Evolutionary conservation across 2,888 invertebrate genomes (phyloP), one percentile per base, ranked within the genome.

Genomic region (Danaus chrysippus): DNA sequence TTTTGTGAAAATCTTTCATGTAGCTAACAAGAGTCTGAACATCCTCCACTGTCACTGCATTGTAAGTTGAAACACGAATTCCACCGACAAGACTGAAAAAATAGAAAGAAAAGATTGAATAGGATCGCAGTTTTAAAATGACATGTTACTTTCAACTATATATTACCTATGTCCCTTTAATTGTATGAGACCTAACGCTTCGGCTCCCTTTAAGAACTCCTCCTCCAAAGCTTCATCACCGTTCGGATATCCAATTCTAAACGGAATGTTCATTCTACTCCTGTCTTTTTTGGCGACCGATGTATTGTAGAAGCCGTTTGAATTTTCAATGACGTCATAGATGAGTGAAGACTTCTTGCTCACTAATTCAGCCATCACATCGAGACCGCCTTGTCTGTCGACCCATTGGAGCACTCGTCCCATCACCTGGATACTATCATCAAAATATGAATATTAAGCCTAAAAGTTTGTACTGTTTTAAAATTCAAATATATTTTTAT

Each of bases 371-470:
- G 95, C 93, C 97, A 99, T 98, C 62, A 91, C 95, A 58, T 93
- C 92, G 0, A 98, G 91, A 0, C 99, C 98, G 0, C 98, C 98
- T 68, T 95, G 92, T 54, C 92, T 91, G 76, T 95, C 94, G 42
- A 99, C 95, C 99, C 99, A 99, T 79, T 97, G 93, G 68, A 99
- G 95, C 0, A 98, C 98, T 76, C 96, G 92, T 5, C 96, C 96
- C 92, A 97, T 96, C 0, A 98, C 94, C 86, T 99, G 98, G 71
- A 99, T 96, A 69, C 99, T 99, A 91, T n/a, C n/a, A n/a, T n/a
- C n/a, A n/a, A 17, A 10, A 17, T 15, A 17, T 13, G 6, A 34
- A 13, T 6, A 13, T 12, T 43, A n/a, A 43, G 11, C 10, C 3
- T n/a, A 43, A 23, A 23, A 23, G 23, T 23, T 23, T 23, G 23